A percentile compares a stretch with the other conserved stretches of the same genome.
Conservation (phyloP, 2,113 vertebrate genomes). For the Pipa parva region DNA sequence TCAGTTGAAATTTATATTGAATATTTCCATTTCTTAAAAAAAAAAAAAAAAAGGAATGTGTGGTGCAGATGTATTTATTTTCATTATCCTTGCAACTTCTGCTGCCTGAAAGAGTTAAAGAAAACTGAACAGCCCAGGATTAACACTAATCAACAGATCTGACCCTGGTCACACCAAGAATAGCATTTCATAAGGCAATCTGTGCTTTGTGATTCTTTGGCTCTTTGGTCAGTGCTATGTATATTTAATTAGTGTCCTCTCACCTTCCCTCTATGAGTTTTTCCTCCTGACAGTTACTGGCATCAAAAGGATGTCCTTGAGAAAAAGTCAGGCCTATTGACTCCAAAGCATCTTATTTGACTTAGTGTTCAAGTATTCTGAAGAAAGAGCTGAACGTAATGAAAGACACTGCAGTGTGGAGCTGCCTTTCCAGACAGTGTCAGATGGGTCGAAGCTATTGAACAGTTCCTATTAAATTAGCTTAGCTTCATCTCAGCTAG, state of each 20-base stretch:
- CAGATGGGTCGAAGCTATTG: conserved; percentile 66
- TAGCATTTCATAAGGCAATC: conserved; percentile 81
- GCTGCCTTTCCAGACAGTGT: conserved; percentile 62
- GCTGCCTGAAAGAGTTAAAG: not conserved
- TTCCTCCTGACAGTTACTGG: conserved; percentile 87
- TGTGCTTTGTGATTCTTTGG: conserved; percentile 83
- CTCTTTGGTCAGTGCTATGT: conserved; percentile 71
- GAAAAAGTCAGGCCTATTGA: conserved; percentile 74
- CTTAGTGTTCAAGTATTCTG: conserved; percentile 67
- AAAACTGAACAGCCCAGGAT: not conserved
- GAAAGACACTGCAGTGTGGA: conserved; percentile 57
- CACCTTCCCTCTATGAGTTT: conserved; percentile 81
- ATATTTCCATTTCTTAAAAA: too few species aligned
- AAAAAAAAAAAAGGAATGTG: too few species aligned
- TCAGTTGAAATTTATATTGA: too few species aligned
- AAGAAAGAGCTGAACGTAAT: conserved; percentile 65
- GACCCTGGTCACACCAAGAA: conserved; percentile 77
- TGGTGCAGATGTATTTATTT: too few species aligned
- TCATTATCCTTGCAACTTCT: not conserved
- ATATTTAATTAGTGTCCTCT: conserved; percentile 95
- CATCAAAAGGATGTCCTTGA: conserved; percentile 93
- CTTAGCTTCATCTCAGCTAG: conserved; percentile 62
- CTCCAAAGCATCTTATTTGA: conserved; percentile 72
- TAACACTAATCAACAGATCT: conserved; percentile 77
- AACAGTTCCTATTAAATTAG: conserved; percentile 73